Evolutionary conservation across 2,888 invertebrate genomes (phyloP).

Genomic region (Carcina quercana): DNA sequence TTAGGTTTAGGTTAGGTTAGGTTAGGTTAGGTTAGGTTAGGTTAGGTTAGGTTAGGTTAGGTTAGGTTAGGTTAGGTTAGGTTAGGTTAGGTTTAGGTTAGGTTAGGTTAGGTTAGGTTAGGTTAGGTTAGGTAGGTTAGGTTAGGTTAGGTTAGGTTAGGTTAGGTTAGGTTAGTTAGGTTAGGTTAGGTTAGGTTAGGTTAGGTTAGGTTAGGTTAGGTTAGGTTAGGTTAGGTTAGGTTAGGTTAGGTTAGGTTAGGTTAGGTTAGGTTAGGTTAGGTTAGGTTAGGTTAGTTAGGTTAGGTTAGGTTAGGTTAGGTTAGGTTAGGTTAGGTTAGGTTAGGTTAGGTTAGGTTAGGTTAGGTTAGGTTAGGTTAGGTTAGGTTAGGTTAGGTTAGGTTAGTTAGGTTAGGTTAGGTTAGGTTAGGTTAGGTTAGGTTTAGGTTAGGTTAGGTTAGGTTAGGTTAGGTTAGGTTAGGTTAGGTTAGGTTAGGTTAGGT

Average conservation of each 20-base stretch:
- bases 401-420: conserved; percentile 11
- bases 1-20: conserved; percentile 3
- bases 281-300: conserved; percentile 12
- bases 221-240: conserved; percentile 12
- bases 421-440: conserved; percentile 10
- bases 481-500: conserved; percentile 12
- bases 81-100: conserved; percentile 4
- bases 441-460: conserved; percentile 11
- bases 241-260: conserved; percentile 12
- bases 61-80: conserved; percentile 2
- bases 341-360: conserved; percentile 12
- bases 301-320: conserved; percentile 12
- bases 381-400: conserved; percentile 12
- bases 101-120: conserved; percentile 5
- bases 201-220: conserved; percentile 9
- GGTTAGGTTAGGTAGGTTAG: conserved; percentile 4
- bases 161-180: conserved; percentile 9
- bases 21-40: background rate
- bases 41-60: background rate
- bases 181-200: conserved; percentile 9
- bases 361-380: conserved; percentile 12
- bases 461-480: conserved; percentile 12
- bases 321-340: conserved; percentile 12
- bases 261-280: conserved; percentile 12
- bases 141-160: conserved; percentile 6